A percentile compares a stretch with the other conserved stretches of the same genome.
Evolutionary conservation across 2,888 invertebrate species (phyloP).

Genomic region (Stenolophus ochropezus): DNA sequence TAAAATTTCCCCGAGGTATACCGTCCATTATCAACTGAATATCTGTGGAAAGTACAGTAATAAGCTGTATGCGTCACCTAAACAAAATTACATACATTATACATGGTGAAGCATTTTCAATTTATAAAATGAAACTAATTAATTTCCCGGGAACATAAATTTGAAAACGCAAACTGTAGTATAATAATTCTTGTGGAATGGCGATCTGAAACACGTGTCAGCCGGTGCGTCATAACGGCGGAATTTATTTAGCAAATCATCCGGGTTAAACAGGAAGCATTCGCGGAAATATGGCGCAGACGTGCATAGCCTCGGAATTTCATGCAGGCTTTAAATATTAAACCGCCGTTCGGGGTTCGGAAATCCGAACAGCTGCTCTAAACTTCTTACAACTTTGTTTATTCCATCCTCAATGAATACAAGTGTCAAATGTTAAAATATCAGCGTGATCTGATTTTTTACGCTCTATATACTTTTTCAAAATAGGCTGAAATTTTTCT

Average conservation of each 20-base stretch:
- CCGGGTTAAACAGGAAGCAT: background rate
- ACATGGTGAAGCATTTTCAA: background rate
- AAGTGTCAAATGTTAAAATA: background rate
- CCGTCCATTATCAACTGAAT: no score
- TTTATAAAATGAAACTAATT: background rate
- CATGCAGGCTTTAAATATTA: slow-evolving; percentile 17
- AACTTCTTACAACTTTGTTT: slow-evolving; percentile 15
- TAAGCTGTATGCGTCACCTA: background rate
- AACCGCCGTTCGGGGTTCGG: background rate
- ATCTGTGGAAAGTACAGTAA: background rate
- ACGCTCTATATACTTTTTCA: no score
- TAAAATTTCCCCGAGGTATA: no score
- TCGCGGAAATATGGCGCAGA: slow-evolving; percentile 6
- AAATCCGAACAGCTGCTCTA: background rate
- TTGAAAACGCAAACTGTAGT: background rate
- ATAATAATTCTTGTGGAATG: slow-evolving; percentile 4
- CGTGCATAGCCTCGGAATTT: slow-evolving; percentile 9
- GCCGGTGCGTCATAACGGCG: background rate
- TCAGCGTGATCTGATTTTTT: background rate
- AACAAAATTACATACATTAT: background rate
- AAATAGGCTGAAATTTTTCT: no score
- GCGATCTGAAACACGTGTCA: background rate
- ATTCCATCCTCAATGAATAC: background rate
- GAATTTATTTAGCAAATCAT: slow-evolving; percentile 29
- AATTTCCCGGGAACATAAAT: background rate